Evolutionary conservation across 2,888 invertebrate genomes (phyloP).

Genomic region (Noctua pronuba): DNA sequence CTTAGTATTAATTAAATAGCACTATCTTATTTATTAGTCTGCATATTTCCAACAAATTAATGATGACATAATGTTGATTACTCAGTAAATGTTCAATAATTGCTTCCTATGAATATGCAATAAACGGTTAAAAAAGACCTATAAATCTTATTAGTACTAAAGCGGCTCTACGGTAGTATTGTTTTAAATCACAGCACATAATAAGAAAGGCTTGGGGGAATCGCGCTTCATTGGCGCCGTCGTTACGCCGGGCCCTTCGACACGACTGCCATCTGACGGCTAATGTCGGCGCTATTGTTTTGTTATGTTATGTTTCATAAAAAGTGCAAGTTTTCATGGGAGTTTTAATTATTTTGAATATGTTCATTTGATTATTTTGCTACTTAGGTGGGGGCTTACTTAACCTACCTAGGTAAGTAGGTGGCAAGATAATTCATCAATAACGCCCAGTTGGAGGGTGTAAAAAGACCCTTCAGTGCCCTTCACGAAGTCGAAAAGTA

Average conservation of each 20-base stretch:
- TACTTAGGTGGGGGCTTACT: no score
- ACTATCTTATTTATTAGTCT: conserved; percentile 1
- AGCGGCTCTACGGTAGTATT: conserved; percentile 69
- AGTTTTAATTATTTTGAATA: not conserved
- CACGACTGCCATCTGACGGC: conserved; percentile 77
- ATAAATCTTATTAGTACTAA: conserved; percentile 21
- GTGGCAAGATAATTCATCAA: no score
- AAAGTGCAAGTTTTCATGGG: conserved; percentile 12
- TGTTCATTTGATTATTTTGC: no score
- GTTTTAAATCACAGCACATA: conserved; percentile 85
- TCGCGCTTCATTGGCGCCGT: conserved; percentile 88
- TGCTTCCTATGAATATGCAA: not conserved
- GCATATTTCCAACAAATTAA: conserved; percentile 4
- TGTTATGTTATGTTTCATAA: conserved; percentile 3
- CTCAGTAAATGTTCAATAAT: not conserved
- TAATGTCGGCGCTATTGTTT: conserved; percentile 35
- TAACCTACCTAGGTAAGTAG: no score
- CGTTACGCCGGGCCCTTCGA: conserved; percentile 79
- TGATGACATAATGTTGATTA: not conserved
- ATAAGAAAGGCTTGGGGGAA: conserved; percentile 88
- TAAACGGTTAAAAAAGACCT: not conserved
- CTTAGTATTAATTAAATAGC: conserved; percentile 13
- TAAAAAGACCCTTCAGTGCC: not conserved
- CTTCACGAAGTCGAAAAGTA: not conserved
- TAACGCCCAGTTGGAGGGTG: not conserved